Evolutionary conservation across 2,888 invertebrate genomes (phyloP).

Genomic region (Luperina nickerlii): DNA sequence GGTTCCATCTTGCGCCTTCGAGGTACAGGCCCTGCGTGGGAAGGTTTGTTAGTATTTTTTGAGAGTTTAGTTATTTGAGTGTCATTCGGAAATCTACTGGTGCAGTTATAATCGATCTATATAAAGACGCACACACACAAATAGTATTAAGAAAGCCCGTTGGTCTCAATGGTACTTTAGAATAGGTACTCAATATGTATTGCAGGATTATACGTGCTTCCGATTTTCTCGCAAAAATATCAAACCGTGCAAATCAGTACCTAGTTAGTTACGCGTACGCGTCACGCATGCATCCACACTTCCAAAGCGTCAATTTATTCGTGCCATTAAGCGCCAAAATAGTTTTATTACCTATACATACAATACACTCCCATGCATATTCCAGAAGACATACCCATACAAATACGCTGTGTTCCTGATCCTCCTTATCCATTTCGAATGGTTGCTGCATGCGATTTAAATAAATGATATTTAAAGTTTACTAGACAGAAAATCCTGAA

Average conservation of each 20-base stretch:
- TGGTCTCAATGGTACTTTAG: background rate
- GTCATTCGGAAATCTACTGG: background rate
- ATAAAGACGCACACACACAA: background rate
- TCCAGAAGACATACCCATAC: conserved; percentile 88
- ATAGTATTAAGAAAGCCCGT: background rate
- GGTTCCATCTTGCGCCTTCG: conserved; percentile 97
- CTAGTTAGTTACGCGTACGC: background rate
- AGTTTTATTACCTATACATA: background rate
- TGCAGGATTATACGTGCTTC: conserved; percentile 1
- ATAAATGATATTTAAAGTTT: conserved; percentile 10
- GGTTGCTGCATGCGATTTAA: conserved; percentile 84
- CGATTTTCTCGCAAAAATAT: background rate
- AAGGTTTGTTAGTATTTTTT: conserved; percentile 7
- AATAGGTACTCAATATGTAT: background rate
- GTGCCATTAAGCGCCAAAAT: background rate
- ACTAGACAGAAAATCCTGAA: background rate
- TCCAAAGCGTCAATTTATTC: background rate
- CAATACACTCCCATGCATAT: conserved; percentile 39
- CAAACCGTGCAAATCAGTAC: conserved; percentile 4
- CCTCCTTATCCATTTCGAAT: conserved; percentile 80
- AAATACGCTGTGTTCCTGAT: conserved; percentile 89
- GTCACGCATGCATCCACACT: conserved; percentile 10
- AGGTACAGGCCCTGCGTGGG: conserved; percentile 93
- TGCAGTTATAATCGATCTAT: background rate
- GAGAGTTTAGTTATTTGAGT: background rate